phyloP scores from a whole-genome alignment of 2,113 vertebrate genomes.

The Atractosteus spatula region DNA sequence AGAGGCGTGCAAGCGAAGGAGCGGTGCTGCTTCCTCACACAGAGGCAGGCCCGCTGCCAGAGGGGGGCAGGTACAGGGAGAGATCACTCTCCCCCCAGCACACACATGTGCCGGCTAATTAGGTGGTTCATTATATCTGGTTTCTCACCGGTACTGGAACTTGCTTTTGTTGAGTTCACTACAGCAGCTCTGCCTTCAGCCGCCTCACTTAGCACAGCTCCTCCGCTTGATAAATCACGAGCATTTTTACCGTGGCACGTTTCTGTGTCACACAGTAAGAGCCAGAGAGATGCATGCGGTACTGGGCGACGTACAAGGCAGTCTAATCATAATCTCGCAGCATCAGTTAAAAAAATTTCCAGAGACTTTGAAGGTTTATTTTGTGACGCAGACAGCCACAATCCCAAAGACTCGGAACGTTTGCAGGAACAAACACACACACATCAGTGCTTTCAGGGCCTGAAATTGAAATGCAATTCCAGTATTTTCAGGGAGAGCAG shows the following conservation, averaged over 20 bases:
- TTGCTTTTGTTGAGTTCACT: too few species aligned
- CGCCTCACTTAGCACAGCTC: background rate
- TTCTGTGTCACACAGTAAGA: conserved; percentile 19
- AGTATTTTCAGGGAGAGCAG: too few species aligned
- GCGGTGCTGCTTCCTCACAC: too few species aligned
- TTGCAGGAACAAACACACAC: too few species aligned
- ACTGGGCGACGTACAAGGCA: conserved; percentile 23
- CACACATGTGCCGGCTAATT: background rate
- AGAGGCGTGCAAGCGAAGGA: too few species aligned
- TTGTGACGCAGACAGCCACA: too few species aligned
- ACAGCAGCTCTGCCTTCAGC: background rate
- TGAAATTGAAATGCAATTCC: too few species aligned
- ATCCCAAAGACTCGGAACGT: too few species aligned
- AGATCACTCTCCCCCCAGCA: background rate
- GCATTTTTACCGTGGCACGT: conserved; percentile 50
- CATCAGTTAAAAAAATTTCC: conserved; percentile 22
- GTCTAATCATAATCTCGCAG: conserved; percentile 27
- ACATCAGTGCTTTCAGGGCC: too few species aligned
- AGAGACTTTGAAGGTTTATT: background rate
- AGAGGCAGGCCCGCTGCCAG: background rate
- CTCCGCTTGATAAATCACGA: conserved; percentile 48
- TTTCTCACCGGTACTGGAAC: too few species aligned
- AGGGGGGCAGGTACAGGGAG: background rate
- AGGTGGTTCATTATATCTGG: too few species aligned
- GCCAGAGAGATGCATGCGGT: conserved; percentile 9